Evolutionary conservation across 92 coral and sea anemone species (phyloP).

Genomic region (Plumapathes pennacea): DNA sequence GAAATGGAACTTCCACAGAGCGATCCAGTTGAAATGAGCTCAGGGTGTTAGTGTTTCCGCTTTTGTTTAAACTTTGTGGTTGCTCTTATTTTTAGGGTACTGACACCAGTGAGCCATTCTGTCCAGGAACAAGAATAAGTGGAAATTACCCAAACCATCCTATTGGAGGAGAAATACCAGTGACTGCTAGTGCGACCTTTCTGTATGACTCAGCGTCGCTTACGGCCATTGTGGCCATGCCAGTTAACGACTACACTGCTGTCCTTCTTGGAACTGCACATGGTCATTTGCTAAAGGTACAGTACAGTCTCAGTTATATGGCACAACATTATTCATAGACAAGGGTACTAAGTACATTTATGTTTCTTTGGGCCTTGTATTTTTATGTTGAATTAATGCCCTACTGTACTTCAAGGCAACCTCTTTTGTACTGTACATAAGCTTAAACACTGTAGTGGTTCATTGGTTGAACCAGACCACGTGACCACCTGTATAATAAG

Average conservation of each 20-base stretch:
- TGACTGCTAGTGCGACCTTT: slow-evolving; percentile 30
- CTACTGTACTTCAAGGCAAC: too few species aligned
- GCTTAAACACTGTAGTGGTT: too few species aligned
- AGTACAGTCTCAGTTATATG: too few species aligned
- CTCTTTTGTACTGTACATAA: too few species aligned
- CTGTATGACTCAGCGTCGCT: slow-evolving; percentile 37
- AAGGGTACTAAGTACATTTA: too few species aligned
- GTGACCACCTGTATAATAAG: too few species aligned
- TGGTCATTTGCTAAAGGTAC: slow-evolving; percentile 74
- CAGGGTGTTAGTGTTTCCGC: too few species aligned
- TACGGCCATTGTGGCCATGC: slow-evolving; percentile 57
- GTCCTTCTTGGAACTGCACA: slow-evolving; percentile 54
- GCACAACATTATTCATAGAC: too few species aligned
- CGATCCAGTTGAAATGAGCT: background rate
- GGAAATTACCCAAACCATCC: slow-evolving; percentile 3
- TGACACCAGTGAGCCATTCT: slow-evolving; percentile 1
- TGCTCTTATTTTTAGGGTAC: background rate
- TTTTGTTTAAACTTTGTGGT: background rate
- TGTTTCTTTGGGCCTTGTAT: too few species aligned
- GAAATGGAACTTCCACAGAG: background rate
- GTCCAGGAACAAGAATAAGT: background rate
- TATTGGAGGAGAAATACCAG: slow-evolving; percentile 47
- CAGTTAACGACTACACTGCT: slow-evolving; percentile 52
- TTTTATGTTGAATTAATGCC: too few species aligned
- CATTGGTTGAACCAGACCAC: too few species aligned